Base-by-base conservation (phyloP, 2,888 invertebrate genomes). In the Xestia sexstrigata region DNA sequence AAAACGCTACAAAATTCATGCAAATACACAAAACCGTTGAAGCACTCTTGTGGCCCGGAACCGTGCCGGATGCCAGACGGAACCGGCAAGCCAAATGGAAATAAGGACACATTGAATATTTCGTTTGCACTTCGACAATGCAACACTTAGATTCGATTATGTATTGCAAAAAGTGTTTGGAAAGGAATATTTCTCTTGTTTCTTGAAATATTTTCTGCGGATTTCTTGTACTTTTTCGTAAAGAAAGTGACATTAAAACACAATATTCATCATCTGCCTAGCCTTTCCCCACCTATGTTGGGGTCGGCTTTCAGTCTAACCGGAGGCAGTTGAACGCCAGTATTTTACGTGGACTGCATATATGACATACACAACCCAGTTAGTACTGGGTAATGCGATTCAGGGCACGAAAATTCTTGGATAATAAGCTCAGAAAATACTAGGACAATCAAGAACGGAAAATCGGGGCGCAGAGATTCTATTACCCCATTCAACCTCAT, bases 41-140 rank as follows among this genome's bases (percentile, higher is more conserved):
- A 84, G 55, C 11, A 74, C 55, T 62, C 72, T 76, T 63, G 63
- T 67, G 55, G 23, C 47, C 42, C 60, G 77, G 67, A 78, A 65
- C 13, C 26, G 58, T 63, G 47, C 47, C 74, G 87, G 81, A 87
- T 74, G 55, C 20, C 45, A n/a, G 67, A 30, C 67, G 63, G 39
- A 55, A 63, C 52, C 62, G 63, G 15, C 69, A 60, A 23, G 60
- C 49, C 47, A 81, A 84, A 84, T 87, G 49, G 35, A 67, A 84
- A 81, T 85, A 73, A 65, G 55, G 67, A 72, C 78, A 82, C 74
- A 45, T 74, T 17, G 70, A 49, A 84, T 68, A 68, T 82, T 84
- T 84, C 39, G 58, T 68, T 62, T 74, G 70, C 63, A 84, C 63
- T 74, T 58, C 30, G 39, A 60, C 69, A 74, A 74, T 74, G 63